These are phyloP conservation scores for Pseudachorutes palmiensis DNA, from an alignment of 1,140 invertebrate genomes.

Conservation along the genomic window DNA sequence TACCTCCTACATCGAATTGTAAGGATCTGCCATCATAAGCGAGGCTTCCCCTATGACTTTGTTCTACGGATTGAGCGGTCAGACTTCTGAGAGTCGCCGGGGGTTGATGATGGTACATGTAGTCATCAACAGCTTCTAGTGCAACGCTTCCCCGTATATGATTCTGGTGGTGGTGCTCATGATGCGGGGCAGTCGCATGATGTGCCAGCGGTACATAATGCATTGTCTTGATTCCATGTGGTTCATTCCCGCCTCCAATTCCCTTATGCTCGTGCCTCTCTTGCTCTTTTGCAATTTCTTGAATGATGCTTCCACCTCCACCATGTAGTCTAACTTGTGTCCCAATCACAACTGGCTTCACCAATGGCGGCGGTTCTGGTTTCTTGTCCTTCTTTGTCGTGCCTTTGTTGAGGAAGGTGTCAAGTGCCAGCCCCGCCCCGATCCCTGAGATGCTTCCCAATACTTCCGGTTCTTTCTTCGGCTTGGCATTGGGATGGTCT, in stretches of 20 bases:
- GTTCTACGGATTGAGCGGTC: not conserved
- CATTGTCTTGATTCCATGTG: not conserved
- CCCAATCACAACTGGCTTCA: slow-evolving; percentile 2
- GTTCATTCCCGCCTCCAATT: not conserved
- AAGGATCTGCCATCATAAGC: not conserved
- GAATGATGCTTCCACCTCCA: not conserved
- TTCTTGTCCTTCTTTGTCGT: not conserved
- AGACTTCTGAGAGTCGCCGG: not conserved
- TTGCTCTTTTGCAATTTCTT: not conserved
- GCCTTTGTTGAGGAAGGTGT: not conserved
- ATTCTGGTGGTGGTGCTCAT: not conserved
- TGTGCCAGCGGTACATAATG: not conserved
- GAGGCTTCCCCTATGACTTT: not conserved
- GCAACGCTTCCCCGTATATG: not conserved
- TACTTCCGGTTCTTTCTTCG: not conserved
- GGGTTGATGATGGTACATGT: not conserved
- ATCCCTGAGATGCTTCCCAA: not conserved
- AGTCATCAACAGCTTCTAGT: not conserved
- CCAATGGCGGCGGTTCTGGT: not conserved
- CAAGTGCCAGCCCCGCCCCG: not conserved
- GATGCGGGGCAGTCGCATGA: not conserved
- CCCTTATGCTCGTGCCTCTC: not conserved
- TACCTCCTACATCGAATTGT: not conserved
- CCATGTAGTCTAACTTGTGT: not conserved
- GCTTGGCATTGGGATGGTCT: not conserved